These are phyloP conservation scores for Phycodurus eques DNA, from an alignment of 2,113 vertebrate genomes.

Conservation along the genomic window DNA sequence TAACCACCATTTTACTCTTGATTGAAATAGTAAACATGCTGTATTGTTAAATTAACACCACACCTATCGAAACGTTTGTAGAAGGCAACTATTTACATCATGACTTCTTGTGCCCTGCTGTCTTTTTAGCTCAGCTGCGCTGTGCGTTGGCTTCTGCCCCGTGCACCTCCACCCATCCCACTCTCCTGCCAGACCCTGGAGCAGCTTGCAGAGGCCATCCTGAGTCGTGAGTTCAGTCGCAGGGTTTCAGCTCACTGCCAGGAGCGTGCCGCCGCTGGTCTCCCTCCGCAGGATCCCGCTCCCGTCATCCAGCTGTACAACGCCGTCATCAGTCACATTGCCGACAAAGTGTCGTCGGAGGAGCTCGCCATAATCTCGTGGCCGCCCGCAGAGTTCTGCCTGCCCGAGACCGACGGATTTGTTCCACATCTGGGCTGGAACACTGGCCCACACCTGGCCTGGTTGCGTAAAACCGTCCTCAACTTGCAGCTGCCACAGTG, in stretches of 20 bases:
- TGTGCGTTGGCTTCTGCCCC: conserved; percentile 81
- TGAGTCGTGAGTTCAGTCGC: conserved; percentile 79
- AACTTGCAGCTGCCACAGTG: conserved; percentile 86
- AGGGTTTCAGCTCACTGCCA: conserved; percentile 77
- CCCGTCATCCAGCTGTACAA: conserved; percentile 85
- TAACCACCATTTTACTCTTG: no score
- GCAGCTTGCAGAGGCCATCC: conserved; percentile 80
- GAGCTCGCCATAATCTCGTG: conserved; percentile 82
- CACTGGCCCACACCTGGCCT: conserved; percentile 75
- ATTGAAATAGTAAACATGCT: no score
- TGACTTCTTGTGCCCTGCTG: no score
- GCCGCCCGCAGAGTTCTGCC: conserved; percentile 84
- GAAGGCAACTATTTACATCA: no score
- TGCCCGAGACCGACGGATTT: conserved; percentile 67
- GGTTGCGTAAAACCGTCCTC: conserved; percentile 82
- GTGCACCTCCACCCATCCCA: conserved; percentile 63
- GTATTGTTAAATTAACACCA: no score
- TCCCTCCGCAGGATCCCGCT: conserved; percentile 76
- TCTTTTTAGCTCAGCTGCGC: conserved; percentile 75
- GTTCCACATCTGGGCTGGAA: conserved; percentile 90
- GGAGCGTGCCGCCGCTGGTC: conserved; percentile 68
- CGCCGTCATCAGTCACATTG: conserved; percentile 77
- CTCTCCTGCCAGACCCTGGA: conserved; percentile 82
- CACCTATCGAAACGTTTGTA: no score
- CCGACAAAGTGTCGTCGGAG: conserved; percentile 75